These are phyloP conservation scores for Heliconius congener DNA, from an alignment of 1,140 invertebrate species.

Conservation along the genomic window DNA sequence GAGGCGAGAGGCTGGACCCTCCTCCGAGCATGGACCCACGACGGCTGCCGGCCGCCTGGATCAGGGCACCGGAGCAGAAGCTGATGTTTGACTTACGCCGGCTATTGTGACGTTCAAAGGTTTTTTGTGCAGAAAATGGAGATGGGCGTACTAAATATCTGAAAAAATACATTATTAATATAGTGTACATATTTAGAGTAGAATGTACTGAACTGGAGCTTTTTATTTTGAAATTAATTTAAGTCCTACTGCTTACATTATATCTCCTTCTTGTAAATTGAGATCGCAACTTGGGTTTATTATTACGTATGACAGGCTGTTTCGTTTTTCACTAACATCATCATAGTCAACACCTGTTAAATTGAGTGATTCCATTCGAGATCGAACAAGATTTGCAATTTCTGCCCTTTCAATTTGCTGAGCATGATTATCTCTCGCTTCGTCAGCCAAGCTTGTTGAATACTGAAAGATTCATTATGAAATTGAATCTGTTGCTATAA, in stretches of 20 bases:
- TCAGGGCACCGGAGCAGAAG: slow-evolving; percentile 90
- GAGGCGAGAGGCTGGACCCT: slow-evolving; percentile 83
- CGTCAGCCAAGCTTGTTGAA: slow-evolving; percentile 90
- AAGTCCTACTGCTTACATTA: slow-evolving; percentile 87
- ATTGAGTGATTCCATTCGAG: slow-evolving; percentile 95
- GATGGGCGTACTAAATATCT: slow-evolving; percentile 94
- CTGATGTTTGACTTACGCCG: slow-evolving; percentile 95
- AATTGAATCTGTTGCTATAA: slow-evolving; percentile 15
- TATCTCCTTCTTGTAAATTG: slow-evolving; percentile 97
- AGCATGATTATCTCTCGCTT: slow-evolving; percentile 91
- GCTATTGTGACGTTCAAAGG: slow-evolving; percentile 94
- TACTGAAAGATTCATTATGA: slow-evolving; percentile 82
- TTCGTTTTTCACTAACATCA: slow-evolving; percentile 95
- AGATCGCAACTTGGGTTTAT: slow-evolving; percentile 99
- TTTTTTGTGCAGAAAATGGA: slow-evolving; percentile 96
- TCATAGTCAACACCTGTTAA: slow-evolving; percentile 95
- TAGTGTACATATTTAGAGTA: background rate
- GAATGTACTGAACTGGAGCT: background rate
- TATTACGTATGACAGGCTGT: slow-evolving; percentile 97
- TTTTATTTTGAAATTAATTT: background rate
- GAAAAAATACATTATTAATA: slow-evolving; percentile 44
- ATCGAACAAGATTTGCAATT: slow-evolving; percentile 96
- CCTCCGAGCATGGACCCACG: slow-evolving; percentile 83
- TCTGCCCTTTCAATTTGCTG: slow-evolving; percentile 96
- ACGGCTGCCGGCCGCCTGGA: slow-evolving; percentile 82